Base-by-base conservation (phyloP, 2,888 invertebrate species). In the Tipula unca region DNA sequence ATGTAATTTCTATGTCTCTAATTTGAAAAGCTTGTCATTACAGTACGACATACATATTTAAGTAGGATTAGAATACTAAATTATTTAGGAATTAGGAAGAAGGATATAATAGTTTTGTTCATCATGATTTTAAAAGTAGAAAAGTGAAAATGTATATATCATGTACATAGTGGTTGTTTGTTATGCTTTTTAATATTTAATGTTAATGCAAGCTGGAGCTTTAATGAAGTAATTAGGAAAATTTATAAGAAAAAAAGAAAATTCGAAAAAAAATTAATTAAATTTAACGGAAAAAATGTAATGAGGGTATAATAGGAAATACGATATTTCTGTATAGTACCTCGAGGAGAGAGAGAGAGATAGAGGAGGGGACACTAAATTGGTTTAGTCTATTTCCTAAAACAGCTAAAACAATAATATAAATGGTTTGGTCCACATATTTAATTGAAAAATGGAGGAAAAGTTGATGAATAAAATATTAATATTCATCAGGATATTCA, bases 161-260 rank as follows among this genome's bases (percentile, higher is more conserved):
- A 13, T 8, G 69, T 25, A 69, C 69, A 17, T 48, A 69, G 69
- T 20, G 0, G 10, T 25, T 69, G 20, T 69, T 69, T 69, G 25
- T 69, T 69, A 69, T 25, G 69, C 25, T 69, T 69, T 69, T 69
- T 69, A 69, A 69, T 69, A 25, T 69, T 69, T 69, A 69, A 69
- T 69, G 69, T 69, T 69, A 69, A 69, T 69, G 69, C 69, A 69
- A 69, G 69, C 69, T 69, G 69, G 69, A 69, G 69, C 69, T 69
- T 69, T 69, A 69, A 69, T 69, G 69, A 69, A 69, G 69, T 69
- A 69, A 69, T 69, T 69, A 69, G 25, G 69, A 69, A 25, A 69
- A 69, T 69, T 1, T 20, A 69, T 69, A 69, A 69, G 69, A 69
- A 69, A 69, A 2, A 69, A 69, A n/a, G 3, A 48, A 48, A n/a